Percentiles rank a stretch among this genome's conserved stretches.
These are phyloP conservation scores for Crossaster papposus DNA, from an alignment of 53 echinoderm and acorn worm genomes.

Conservation along the genomic window DNA sequence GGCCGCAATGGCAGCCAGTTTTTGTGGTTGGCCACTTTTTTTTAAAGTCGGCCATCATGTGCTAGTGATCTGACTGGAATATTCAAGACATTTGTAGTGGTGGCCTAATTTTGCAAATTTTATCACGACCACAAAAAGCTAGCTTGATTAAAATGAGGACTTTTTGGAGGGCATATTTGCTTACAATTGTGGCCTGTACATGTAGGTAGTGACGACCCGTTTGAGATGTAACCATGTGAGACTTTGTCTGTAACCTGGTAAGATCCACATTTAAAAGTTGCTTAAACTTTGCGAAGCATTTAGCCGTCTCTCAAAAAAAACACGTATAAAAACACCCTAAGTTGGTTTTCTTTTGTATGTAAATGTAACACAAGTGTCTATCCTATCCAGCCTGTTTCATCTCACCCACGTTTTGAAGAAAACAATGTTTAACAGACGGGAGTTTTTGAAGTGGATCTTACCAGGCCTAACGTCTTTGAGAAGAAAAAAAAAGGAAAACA, in stretches of 20 bases:
- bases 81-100: too few species aligned
- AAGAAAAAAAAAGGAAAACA: background rate
- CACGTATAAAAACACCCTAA: background rate
- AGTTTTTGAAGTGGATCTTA: conserved; percentile 35
- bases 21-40: background rate
- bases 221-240: conserved; percentile 26
- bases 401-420: background rate
- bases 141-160: background rate
- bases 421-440: background rate
- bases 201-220: background rate
- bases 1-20: background rate
- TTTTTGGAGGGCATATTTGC: background rate
- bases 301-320: background rate
- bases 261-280: conserved; percentile 33
- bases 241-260: conserved; percentile 17
- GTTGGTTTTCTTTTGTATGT: background rate
- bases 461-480: conserved; percentile 20
- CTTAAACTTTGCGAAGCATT: background rate
- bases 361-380: background rate
- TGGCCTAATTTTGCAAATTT: background rate
- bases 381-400: conserved; percentile 8
- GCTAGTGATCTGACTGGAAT: background rate
- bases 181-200: background rate
- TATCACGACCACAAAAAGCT: background rate
- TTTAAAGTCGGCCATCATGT: background rate